phyloP scores from a whole-genome alignment of 2,797 vertebrate genomes.

The Chaunax sp. region DNA sequence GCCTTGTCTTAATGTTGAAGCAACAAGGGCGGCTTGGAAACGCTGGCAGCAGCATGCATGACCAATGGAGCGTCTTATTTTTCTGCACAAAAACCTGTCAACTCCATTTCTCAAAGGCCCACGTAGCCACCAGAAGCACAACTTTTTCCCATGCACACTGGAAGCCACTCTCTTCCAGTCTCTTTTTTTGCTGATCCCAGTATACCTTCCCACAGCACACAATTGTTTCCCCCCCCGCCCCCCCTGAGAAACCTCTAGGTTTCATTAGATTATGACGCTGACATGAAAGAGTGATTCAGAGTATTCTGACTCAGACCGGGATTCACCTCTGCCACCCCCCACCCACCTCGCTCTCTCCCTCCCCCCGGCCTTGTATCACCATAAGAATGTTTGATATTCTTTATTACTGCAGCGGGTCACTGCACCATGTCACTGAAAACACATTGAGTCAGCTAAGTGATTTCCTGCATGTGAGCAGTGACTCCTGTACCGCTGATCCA shows the following conservation, averaged over 20 bases:
- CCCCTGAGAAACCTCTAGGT: conserved; percentile 51
- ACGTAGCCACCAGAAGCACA: conserved; percentile 29
- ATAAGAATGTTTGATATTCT: conserved; percentile 12
- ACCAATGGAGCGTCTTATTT: conserved; percentile 42
- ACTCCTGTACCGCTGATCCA: conserved; percentile 23
- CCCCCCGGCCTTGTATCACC: conserved; percentile 26
- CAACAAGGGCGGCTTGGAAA: conserved; percentile 10
- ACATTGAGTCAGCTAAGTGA: conserved; percentile 64
- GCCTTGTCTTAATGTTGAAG: not conserved
- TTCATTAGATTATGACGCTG: conserved; percentile 53
- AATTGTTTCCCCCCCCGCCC: conserved; percentile 51
- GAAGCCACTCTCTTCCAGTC: not conserved
- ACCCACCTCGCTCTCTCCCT: not conserved
- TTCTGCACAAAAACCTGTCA: conserved; percentile 22
- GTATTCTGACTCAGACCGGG: conserved; percentile 59
- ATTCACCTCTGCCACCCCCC: conserved; percentile 17
- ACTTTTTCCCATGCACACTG: not conserved
- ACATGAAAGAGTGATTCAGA: conserved; percentile 50
- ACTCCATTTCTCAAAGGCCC: conserved; percentile 24
- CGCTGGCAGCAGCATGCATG: conserved; percentile 16
- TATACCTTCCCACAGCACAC: conserved; percentile 22
- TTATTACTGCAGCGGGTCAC: conserved; percentile 36
- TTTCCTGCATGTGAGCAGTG: conserved; percentile 46
- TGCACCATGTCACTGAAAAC: conserved; percentile 40
- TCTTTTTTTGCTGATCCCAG: conserved; percentile 40